These are phyloP conservation scores for Numida meleagris DNA, from an alignment of 2,113 vertebrate species.

Conservation along the genomic window DNA sequence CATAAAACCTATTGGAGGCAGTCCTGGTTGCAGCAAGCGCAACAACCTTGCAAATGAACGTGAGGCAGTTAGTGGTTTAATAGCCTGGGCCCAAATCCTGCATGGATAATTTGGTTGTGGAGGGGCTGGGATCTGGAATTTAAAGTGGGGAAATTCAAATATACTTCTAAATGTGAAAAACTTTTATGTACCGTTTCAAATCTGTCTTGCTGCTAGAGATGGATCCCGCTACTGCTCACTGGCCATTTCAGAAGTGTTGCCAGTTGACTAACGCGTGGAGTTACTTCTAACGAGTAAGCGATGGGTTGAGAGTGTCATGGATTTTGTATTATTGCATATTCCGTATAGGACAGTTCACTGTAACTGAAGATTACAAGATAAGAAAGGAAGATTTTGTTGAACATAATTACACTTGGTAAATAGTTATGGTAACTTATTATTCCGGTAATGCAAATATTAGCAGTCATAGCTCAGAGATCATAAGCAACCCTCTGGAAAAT, in stretches of 20 bases:
- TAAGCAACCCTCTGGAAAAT: conserved; percentile 57
- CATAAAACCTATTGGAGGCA: neutral
- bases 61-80: neutral
- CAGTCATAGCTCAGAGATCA: conserved; percentile 39
- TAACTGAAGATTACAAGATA: conserved; percentile 32
- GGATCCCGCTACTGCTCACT: accelerated
- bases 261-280: neutral
- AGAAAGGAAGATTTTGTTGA: conserved; percentile 36
- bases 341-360: neutral
- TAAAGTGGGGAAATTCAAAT: neutral
- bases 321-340: neutral
- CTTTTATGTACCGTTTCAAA: neutral
- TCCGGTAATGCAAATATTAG: conserved; percentile 46
- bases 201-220: neutral
- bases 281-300: neutral
- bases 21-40: neutral
- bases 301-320: neutral
- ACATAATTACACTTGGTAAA: conserved; percentile 47
- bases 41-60: neutral
- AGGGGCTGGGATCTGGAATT: neutral
- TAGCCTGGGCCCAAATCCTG: neutral
- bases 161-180: neutral
- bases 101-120: neutral
- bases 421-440: conserved; percentile 53
- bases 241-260: neutral